Percentiles rank a stretch among this genome's conserved stretches.
Evolutionary conservation across 2,113 vertebrate genomes (phyloP).

Genomic region (Ctenodactylus gundi): DNA sequence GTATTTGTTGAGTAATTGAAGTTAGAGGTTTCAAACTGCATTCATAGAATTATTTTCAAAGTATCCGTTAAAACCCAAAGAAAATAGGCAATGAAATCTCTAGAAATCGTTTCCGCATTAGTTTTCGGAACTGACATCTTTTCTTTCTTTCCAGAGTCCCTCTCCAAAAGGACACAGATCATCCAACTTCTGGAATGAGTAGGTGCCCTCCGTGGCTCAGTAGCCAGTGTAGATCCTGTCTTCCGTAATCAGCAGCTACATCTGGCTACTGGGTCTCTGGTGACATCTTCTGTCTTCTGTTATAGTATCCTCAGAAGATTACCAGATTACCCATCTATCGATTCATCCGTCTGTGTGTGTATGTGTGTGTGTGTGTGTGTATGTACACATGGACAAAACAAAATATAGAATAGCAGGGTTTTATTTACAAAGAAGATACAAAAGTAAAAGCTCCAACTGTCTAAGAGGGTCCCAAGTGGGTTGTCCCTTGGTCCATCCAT

Average conservation of each 20-base stretch:
- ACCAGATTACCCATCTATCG: conserved; percentile 43
- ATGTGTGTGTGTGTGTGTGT: too few species aligned
- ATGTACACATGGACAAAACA: too few species aligned
- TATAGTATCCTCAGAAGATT: conserved; percentile 75
- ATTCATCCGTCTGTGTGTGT: too few species aligned
- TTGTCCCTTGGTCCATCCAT: not conserved
- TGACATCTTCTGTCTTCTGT: conserved; percentile 86
- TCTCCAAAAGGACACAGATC: conserved; percentile 50
- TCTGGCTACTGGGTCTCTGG: conserved; percentile 99
- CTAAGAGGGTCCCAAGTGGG: too few species aligned
- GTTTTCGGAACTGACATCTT: conserved; percentile 54
- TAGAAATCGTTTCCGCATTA: not conserved
- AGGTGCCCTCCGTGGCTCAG: conserved; percentile 93
- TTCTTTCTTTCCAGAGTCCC: conserved; percentile 77
- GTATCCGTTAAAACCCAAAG: not conserved
- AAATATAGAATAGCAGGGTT: too few species aligned
- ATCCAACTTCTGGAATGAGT: conserved; percentile 59
- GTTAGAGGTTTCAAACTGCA: not conserved
- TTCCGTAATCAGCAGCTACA: conserved; percentile 98
- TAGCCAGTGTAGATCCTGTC: conserved; percentile 99
- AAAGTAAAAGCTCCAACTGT: too few species aligned
- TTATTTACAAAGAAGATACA: too few species aligned
- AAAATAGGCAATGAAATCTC: not conserved
- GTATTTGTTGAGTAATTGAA: conserved; percentile 10
- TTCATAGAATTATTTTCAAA: not conserved